Evolutionary conservation across 2,797 vertebrate genomes (phyloP).

Genomic region (Sphenopsis melanotis): DNA sequence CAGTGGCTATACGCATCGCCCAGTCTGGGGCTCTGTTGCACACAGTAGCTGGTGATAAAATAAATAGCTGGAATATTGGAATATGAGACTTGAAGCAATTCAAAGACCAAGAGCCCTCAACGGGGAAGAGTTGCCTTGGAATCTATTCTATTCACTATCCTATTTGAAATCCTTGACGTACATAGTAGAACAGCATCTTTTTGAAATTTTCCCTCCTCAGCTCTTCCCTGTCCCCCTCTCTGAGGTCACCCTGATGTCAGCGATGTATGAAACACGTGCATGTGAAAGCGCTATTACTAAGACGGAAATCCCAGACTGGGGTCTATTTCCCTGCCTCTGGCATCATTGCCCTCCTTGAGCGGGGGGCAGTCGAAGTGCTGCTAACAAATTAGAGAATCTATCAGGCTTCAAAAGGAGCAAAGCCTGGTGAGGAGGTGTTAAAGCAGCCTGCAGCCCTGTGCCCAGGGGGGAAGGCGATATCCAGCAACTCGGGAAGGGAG

Average conservation of each 20-base stretch:
- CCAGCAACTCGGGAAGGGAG: background rate
- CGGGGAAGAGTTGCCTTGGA: background rate
- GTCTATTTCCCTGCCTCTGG: background rate
- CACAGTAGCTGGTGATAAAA: background rate
- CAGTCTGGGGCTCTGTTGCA: background rate
- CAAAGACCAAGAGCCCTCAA: background rate
- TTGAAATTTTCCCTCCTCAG: background rate
- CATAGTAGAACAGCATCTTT: background rate
- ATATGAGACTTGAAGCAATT: background rate
- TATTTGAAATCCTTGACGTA: background rate
- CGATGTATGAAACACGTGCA: accelerated
- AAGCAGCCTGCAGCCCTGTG: background rate
- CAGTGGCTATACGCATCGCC: accelerated
- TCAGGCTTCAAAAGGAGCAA: background rate
- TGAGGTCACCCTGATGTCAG: background rate
- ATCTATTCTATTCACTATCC: background rate
- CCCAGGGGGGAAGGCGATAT: background rate
- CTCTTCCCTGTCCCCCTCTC: background rate
- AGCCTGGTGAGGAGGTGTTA: background rate
- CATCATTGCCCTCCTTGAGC: background rate
- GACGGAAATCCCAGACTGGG: background rate
- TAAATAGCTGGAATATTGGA: background rate
- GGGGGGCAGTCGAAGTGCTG: background rate
- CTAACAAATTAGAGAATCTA: background rate
- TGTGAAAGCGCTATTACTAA: background rate